Percentiles rank a stretch among this genome's conserved stretches.
Conservation (phyloP, 92 coral and sea anemone species). For the Siderastrea siderea region DNA sequence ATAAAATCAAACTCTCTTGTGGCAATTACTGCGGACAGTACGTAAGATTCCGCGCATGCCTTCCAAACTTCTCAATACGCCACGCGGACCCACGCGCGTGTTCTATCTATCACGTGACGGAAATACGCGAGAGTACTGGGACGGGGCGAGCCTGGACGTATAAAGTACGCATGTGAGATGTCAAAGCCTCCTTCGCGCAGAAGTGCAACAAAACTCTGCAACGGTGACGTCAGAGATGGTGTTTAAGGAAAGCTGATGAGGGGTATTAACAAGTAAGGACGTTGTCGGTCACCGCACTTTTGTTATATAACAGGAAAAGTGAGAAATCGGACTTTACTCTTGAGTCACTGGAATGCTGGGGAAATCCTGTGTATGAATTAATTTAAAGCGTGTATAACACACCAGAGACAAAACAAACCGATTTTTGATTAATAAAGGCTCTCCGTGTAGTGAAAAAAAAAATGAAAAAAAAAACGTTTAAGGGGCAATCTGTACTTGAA, state of each 20-base stretch:
- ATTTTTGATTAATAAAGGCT: constrained; percentile 6
- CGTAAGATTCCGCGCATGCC: constrained; percentile 78
- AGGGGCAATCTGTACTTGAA: too few species aligned
- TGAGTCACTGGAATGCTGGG: constrained; percentile 95
- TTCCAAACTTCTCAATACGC: constrained; percentile 63
- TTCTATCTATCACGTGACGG: constrained; percentile 75
- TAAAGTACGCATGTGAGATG: constrained; percentile 82
- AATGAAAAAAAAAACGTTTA: too few species aligned
- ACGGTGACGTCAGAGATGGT: constrained; percentile 81
- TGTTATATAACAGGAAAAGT: constrained; percentile 58
- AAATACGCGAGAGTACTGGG: constrained; percentile 76
- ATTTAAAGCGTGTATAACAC: background rate
- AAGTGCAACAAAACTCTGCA: constrained; percentile 66
- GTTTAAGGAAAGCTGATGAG: constrained; percentile 79
- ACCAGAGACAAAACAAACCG: background rate
- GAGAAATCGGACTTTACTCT: constrained; percentile 66
- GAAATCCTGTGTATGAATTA: constrained; percentile 25
- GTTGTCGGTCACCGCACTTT: constrained; percentile 74
- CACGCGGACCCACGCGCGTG: constrained; percentile 55
- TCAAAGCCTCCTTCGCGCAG: constrained; percentile 45
- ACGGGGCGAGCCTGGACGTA: constrained; percentile 78
- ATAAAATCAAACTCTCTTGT: too few species aligned
- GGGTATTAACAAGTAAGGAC: constrained; percentile 67
- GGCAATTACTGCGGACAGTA: constrained; percentile 81
- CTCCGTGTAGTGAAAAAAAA: background rate